These are phyloP conservation scores for Hecatera dysodea DNA, from an alignment of 2,888 invertebrate genomes.

Conservation along the genomic window DNA sequence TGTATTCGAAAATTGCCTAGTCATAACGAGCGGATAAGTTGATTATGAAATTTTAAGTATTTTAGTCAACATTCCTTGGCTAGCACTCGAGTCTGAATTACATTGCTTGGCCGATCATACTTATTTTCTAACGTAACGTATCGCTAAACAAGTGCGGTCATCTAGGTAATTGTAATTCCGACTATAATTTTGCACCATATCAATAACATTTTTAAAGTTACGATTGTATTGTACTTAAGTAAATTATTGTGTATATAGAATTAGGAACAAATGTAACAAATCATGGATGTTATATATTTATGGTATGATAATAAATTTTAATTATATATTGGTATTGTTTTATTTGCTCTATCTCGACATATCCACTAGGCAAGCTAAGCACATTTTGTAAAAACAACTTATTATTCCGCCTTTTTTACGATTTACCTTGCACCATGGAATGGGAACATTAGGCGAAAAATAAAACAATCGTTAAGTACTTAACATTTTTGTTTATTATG, in stretches of 20 bases:
- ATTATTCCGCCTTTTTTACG: no score
- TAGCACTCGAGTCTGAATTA: slow-evolving; percentile 57
- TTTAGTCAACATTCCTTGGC: slow-evolving; percentile 67
- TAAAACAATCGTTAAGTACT: slow-evolving; percentile 58
- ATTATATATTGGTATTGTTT: slow-evolving; percentile 45
- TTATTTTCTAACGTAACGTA: not conserved
- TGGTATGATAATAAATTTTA: slow-evolving; percentile 67
- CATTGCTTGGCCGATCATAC: slow-evolving; percentile 24
- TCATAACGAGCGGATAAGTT: slow-evolving; percentile 82
- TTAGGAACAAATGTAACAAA: slow-evolving; percentile 66
- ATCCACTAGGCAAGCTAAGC: no score
- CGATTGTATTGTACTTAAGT: slow-evolving; percentile 79
- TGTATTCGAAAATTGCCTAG: slow-evolving; percentile 83
- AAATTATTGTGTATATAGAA: slow-evolving; percentile 84
- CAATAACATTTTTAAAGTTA: slow-evolving; percentile 70
- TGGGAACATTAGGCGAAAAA: not conserved
- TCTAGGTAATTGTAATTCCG: slow-evolving; percentile 41
- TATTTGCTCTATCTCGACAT: not conserved
- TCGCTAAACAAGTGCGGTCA: not conserved
- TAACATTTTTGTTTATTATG: slow-evolving; percentile 60
- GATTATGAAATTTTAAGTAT: slow-evolving; percentile 61
- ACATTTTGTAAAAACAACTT: no score
- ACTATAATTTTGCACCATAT: slow-evolving; percentile 65
- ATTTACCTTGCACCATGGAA: not conserved
- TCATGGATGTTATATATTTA: slow-evolving; percentile 69